Evolutionary conservation across 2,113 vertebrate genomes (phyloP), one percentile per base, ranked within the genome.

Genomic region (Cervus canadensis): DNA sequence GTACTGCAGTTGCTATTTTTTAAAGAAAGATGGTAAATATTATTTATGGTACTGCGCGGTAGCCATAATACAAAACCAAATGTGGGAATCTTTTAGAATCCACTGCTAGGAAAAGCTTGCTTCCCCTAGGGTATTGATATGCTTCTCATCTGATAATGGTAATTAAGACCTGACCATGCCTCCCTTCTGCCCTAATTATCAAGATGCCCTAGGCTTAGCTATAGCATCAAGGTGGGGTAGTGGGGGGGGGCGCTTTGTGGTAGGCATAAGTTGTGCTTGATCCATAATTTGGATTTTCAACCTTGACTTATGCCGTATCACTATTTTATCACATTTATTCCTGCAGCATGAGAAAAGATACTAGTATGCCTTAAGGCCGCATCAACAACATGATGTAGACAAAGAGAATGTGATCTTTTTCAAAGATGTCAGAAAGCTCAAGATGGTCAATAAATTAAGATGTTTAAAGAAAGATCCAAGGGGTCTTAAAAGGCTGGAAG

Each of bases 81-180:
- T 45, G 79, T n/a, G 84, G 91, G 36, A 12, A 2, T 84, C 54
- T 94, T 45, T 71, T 15, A 6, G 60, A 87, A 30, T n/a, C 19
- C 10, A 30, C 82, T 16, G 57, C 9, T 78, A 33, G 67, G 79
- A 56, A 33, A 4, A 25, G 52, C 52, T n/a, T 2, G n/a, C n/a
- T 59, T 60, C 40, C 43, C 33, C 26, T 6, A 13, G 45, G 50
- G 81, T 2, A 0, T 0, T 13, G 13, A 23, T 14, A 8, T 1
- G 57, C 59, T 81, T 52, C 83, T 79, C 30, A n/a, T 60, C 60
- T 79, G 90, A 67, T 62, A 21, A 56, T 12, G 60, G 45, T 9
- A 30, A 54, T 28, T 64, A 84, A 17, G 16, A 48, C 10, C 48
- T 19, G 9, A 19, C 23, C 33, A 56, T 25, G 23, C 28, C n/a